Evolutionary conservation across 1,140 invertebrate species (phyloP), one percentile per base, ranked within the genome.

Genomic region (Aphelinus certus): DNA sequence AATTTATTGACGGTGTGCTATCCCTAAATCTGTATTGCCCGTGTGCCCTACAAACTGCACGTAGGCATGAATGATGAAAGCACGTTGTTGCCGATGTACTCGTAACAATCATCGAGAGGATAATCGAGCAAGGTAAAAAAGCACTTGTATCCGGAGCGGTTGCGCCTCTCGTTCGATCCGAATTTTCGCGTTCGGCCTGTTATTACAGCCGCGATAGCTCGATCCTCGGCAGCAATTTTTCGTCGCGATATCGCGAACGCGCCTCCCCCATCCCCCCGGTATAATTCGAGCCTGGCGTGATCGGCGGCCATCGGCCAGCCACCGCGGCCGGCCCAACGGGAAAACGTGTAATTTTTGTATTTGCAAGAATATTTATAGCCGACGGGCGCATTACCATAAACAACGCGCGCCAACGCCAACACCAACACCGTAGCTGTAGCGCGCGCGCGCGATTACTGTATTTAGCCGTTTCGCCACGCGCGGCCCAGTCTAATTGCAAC

Each of bases 281-380:
- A 75, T 75, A 75, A 75, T 75, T 75, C 56, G 51, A 61, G 43
- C 55, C 58, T 82, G 73, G 82, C 83, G 83, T 85, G 82, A 80
- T 80, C 75, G 78, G 77, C 79, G 76, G 77, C 83, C 79, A 84
- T 84, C 78, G 79, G 42, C 48, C 53, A 4, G 51, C 4, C 4
- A 53, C 4, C 51, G 46, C 46, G 10, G 46, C 64, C 51, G 7
- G 57, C 47, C 42, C 63, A 46, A 7, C 7, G 7, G 47, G 51
- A 42, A 61, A 62, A 71, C 43, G 56, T 80, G 83, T 81, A 85
- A 86, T 87, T 86, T 87, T 84, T 85, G 81, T 82, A 84, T 85
- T 86, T 83, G 81, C 77, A 62, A 71, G 81, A 83, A 83, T 86
- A 87, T 87, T 86, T 86, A 86, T 86, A 81, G 81, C 82, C 72